Conservation (phyloP, 1,140 invertebrate genomes). For the Bombus fervidus region DNA sequence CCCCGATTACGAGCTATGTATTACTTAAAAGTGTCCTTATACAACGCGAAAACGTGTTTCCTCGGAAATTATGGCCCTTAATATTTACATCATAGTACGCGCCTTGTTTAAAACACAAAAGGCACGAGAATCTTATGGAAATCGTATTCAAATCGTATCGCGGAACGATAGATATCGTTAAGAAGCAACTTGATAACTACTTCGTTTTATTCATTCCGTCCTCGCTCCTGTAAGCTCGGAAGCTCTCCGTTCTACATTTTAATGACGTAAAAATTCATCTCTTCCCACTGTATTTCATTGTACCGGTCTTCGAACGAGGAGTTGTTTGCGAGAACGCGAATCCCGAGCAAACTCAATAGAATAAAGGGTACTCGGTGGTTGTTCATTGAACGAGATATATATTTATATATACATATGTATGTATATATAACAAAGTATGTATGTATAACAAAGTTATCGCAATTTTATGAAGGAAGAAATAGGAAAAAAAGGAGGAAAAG, state of each 20-base stretch:
- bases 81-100: no score
- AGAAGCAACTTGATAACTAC: slow-evolving; percentile 8
- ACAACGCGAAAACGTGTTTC: neutral
- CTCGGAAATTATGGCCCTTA: no score
- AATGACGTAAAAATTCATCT: slow-evolving; percentile 20
- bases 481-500: neutral
- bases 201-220: neutral
- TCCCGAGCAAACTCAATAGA: neutral
- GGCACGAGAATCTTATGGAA: neutral
- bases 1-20: slow-evolving; percentile 1
- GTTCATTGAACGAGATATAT: neutral
- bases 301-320: neutral
- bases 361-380: slow-evolving; percentile 4
- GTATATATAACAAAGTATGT: no score
- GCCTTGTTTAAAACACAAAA: neutral
- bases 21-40: slow-evolving; percentile 23
- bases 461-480: neutral
- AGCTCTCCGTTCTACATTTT: neutral
- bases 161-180: neutral
- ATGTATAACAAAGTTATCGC: slow-evolving; percentile 7
- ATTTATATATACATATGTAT: no score
- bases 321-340: neutral
- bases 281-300: neutral
- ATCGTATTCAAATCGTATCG: neutral
- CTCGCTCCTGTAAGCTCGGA: neutral